These are phyloP conservation scores for Lindbergichthys nudifrons DNA, from an alignment of 2,797 vertebrate genomes.

Conservation along the genomic window DNA sequence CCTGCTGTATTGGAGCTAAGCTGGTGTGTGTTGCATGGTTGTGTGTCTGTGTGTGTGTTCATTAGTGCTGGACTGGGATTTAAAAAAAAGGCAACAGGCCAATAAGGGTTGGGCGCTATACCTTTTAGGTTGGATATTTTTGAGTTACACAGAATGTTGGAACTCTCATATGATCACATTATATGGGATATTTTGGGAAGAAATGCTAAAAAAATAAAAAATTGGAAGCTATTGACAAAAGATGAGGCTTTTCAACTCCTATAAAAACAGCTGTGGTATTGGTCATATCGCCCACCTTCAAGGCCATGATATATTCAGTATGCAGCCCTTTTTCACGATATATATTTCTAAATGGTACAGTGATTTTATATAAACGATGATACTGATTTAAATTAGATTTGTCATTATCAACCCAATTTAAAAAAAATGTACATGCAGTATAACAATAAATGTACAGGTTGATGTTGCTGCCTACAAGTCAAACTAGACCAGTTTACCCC, in stretches of 20 bases:
- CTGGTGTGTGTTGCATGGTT: slow-evolving; percentile 56
- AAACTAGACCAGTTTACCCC: slow-evolving; percentile 39
- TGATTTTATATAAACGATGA: not conserved
- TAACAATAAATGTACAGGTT: not conserved
- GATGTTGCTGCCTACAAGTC: not conserved
- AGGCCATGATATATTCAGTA: not conserved
- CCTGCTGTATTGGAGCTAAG: slow-evolving; percentile 54
- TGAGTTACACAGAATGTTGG: too few relatives aligned
- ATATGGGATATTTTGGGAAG: too few relatives aligned
- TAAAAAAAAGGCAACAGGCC: slow-evolving; percentile 3
- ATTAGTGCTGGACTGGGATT: slow-evolving; percentile 36
- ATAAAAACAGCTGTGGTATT: too few relatives aligned
- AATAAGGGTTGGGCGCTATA: too few relatives aligned
- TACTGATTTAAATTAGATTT: not conserved
- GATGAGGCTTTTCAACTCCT: too few relatives aligned
- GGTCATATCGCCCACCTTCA: too few relatives aligned
- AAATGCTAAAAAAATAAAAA: too few relatives aligned
- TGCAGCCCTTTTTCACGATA: not conserved
- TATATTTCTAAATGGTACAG: not conserved
- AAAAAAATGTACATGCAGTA: not conserved
- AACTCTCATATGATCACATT: too few relatives aligned
- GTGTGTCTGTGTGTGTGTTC: slow-evolving; percentile 36
- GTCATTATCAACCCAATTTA: not conserved
- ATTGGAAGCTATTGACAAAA: too few relatives aligned
- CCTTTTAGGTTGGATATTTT: too few relatives aligned